phyloP scores from a whole-genome alignment of 2,888 invertebrate species.

The Strigamia crassipes region DNA sequence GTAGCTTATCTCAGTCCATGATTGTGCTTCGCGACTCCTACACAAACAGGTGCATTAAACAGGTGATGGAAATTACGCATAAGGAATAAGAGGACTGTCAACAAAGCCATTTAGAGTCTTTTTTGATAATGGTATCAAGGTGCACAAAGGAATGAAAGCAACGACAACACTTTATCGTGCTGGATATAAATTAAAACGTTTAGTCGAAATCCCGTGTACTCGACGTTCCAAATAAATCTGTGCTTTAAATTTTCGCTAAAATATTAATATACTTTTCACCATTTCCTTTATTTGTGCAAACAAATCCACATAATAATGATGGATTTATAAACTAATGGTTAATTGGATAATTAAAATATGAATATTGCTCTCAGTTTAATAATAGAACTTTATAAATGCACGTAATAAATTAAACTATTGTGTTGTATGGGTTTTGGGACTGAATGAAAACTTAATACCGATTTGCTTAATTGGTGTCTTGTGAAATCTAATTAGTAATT shows the following conservation, averaged over 20 bases:
- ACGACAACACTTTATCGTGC: neutral
- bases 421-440: neutral
- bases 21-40: neutral
- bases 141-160: conserved; percentile 1
- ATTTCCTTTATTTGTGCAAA: neutral
- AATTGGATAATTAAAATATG: neutral
- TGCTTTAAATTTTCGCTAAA: neutral
- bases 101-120: conserved; percentile 15
- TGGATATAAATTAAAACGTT: conserved; percentile 21
- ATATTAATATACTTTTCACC: neutral
- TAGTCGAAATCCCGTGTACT: neutral
- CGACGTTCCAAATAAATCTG: neutral
- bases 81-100: neutral
- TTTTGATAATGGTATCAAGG: conserved; percentile 1
- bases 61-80: conserved; percentile 15
- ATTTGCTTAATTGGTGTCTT: neutral
- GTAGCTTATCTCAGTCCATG: conserved; percentile 11
- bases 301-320: neutral
- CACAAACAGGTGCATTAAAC: conserved; percentile 26
- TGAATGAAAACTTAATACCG: neutral
- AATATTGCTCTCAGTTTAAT: neutral
- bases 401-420: neutral
- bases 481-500: neutral
- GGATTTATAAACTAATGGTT: neutral
- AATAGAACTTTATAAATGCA: too few species aligned